Evolutionary conservation across 2,888 invertebrate genomes (phyloP), one percentile per base, ranked within the genome.

Genomic region (Andrena fulva): DNA sequence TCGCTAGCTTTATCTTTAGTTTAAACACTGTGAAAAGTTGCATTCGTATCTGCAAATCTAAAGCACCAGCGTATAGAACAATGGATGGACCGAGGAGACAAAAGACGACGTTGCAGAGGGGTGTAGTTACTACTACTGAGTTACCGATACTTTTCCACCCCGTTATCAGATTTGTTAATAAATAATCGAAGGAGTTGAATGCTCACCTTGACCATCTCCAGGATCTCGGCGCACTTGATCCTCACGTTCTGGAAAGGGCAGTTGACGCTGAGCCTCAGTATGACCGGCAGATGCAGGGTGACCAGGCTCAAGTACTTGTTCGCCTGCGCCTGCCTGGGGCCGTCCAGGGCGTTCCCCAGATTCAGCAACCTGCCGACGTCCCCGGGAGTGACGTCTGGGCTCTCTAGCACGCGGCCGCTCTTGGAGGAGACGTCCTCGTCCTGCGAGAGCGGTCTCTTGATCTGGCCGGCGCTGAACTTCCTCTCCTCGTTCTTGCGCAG

Each of bases 241-340:
- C 95, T 94, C 72, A 96, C 95, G 90, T 96, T 95, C 84, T 94
- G 94, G 88, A 95, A 96, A 7, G 96, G 96, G 91, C 96, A 96
- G 91, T 95, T 95, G 86, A 95, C 94, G 74, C 95, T 95, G 75
- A 96, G 94, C 88, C 95, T 94, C 69, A 96, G 93, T 86, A 96
- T 95, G 87, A 95, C 95, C 48, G 95, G 95, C 82, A 96, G 93
- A 91, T 95, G 95, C 70, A 95, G 91, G 63, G 94, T 94, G 72
- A 95, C 95, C 85, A 95, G 92, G 73, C 95, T 95, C 85, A 95
- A 90, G 84, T 95, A 95, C 90, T 95, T 95, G 88, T 94, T 94
- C 16, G 95, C 93, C 84, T 93, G 93, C 20, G 92, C 88, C 64
- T 91, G 92, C n/a, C 93, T 89, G 0, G 93, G 93, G 12, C 92